Base-by-base conservation (phyloP, 2,888 invertebrate genomes). In the Corythucha ciliata region DNA sequence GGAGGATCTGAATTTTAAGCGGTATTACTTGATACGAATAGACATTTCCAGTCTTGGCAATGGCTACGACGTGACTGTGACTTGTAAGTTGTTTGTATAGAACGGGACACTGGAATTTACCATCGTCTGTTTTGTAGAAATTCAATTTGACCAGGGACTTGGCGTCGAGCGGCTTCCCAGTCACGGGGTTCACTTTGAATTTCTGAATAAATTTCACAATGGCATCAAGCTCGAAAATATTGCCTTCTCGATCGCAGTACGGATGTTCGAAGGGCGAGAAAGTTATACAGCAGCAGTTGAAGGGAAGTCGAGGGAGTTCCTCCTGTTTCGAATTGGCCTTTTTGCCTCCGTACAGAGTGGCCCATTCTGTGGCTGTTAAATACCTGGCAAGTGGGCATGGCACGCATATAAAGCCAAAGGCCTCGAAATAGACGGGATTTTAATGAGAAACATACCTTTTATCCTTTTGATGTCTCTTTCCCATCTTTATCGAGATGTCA, bases 231-330 rank as follows among this genome's bases (percentile, higher is more conserved):
- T 98, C 97, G 68, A 90, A 99, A 33, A 97, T 78, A 66, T 93
- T 88, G 8, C 98, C 98, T 58, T 90, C 80, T 12, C 71, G 68
- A 62, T 94, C 93, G 65, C 91, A 88, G 61, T 89, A 89, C 0
- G 98, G 96, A 65, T 85, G 81, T 57, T 89, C 84, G 66, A 89
- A 96, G 0, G 93, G 94, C 64, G 88, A 84, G 58, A 99, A 73
- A 16, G 89, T 89, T 25, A 99, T 72, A 60, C 89, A 86, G 67
- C 94, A 96, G 66, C 92, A 90, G 67, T 87, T 85, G 65, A 81
- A 93, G 0, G 98, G 98, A 7, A 98, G 73, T 48, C 97, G 77
- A 4, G 50, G 33, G 2, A 36, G 21, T 14, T 25, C 18, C 14
- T 48, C 48, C 57, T 83, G 80, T 4, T 84, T 82, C 33, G 77